Evolutionary conservation across 2,113 vertebrate species (phyloP), one percentile per base, ranked within the genome.

Genomic region (Cephalopterus ornatus): DNA sequence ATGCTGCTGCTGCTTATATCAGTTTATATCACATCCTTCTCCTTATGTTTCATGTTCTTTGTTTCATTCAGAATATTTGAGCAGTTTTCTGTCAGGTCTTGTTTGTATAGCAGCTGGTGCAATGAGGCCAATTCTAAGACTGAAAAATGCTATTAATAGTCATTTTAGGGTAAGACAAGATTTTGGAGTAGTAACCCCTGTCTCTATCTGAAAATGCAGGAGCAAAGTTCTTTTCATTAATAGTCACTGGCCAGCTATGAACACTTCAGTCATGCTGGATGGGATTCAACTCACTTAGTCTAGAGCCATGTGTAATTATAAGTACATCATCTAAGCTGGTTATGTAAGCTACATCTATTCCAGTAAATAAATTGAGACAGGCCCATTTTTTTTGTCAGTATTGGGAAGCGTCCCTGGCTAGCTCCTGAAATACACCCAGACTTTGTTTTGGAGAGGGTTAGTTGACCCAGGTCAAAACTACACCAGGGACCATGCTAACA

Each of bases 391-490:
- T 88, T 70, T 39, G 21, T 50, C 68, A 71, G 24, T 55, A 20
- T 7, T 81, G 59, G 42, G 68, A 89, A 55, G 11, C 1, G 1
- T 77, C 35, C 61, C 53, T 93, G 89, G 17, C 20, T 81, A 67
- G 27, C 14, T 84, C 42, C 84, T 81, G 47, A 84, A 89, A 77
- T 75, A 85, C 4, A 32, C 59, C 7, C 47, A 87, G 84, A 71
- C 80, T 93, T 96, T 91, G 39, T 89, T 96, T 87, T 94, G 59
- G 71, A 83, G 58, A 73, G 19, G 56, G 7, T 14, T 83, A 15
- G 16, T 13, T 89, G 81, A 93, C 73, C 18, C 32, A 63, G 55
- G 37, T 80, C 77, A 89, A 91, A 71, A 70, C 47, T 67, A 39
- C n/a, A 87, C 15, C 50, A 81, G 39, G 14, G 47, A 53, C 28